Percentiles rank a stretch among this genome's conserved stretches.
Evolutionary conservation across 1,140 invertebrate genomes (phyloP).

Genomic region (Drosophila teissieri): DNA sequence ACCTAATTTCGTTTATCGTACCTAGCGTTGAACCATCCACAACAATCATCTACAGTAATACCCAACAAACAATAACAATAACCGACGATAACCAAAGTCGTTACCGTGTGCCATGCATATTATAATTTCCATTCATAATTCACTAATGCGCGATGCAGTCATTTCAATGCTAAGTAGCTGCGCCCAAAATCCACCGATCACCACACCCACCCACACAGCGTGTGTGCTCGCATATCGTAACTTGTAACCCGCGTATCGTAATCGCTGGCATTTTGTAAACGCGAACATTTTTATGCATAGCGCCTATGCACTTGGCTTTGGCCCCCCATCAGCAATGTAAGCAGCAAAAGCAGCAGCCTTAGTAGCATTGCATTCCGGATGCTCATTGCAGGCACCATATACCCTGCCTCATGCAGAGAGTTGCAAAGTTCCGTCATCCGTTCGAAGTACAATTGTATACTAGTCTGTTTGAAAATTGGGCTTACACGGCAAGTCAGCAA

Average conservation of each 20-base stretch:
- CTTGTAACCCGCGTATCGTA: conserved; percentile 37
- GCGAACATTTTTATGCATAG: conserved; percentile 67
- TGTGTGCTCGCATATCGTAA: conserved; percentile 46
- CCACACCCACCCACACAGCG: conserved; percentile 38
- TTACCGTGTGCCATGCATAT: conserved; percentile 15
- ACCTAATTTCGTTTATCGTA: conserved; percentile 44
- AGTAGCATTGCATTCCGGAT: conserved; percentile 46
- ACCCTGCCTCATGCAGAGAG: conserved; percentile 29
- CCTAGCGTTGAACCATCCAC: conserved; percentile 57
- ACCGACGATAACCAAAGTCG: conserved; percentile 19
- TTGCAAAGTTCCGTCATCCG: conserved; percentile 8
- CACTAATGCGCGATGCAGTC: conserved; percentile 62
- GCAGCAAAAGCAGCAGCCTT: conserved; percentile 41
- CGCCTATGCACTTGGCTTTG: conserved; percentile 55
- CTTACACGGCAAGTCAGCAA: too few relatives aligned
- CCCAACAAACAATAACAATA: conserved; percentile 10
- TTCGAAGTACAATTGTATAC: background rate
- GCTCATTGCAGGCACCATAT: conserved; percentile 34
- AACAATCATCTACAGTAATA: conserved; percentile 30
- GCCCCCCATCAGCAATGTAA: conserved; percentile 36
- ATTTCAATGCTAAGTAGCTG: conserved; percentile 64
- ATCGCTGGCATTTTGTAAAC: conserved; percentile 60
- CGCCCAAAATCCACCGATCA: conserved; percentile 37
- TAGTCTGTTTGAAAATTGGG: background rate
- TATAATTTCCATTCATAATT: conserved; percentile 62